Evolutionary conservation across 2,113 vertebrate genomes (phyloP).

Genomic region (Prinia subflava): DNA sequence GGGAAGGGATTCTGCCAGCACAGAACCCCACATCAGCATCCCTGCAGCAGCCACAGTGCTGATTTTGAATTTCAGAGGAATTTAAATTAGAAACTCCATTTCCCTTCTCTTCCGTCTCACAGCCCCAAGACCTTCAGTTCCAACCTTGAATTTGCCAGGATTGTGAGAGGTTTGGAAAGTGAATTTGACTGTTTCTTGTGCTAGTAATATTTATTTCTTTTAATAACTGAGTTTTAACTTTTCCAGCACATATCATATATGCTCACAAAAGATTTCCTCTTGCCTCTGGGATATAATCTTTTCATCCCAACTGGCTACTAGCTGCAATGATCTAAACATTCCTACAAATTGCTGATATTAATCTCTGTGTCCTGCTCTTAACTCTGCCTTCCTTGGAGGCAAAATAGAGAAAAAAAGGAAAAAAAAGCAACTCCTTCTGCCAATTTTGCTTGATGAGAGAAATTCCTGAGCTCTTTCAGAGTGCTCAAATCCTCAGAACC

Average conservation of each 20-base stretch:
- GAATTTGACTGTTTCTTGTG: background rate
- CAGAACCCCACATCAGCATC: background rate
- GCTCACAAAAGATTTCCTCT: background rate
- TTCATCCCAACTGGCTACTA: constrained; percentile 33
- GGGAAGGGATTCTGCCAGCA: background rate
- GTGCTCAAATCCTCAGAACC: background rate
- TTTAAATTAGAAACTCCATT: background rate
- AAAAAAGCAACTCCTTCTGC: background rate
- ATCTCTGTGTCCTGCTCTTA: constrained; percentile 35
- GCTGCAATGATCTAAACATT: constrained; percentile 21
- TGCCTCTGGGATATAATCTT: constrained; percentile 37
- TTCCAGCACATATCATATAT: background rate
- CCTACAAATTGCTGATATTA: constrained; percentile 36
- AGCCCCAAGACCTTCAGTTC: background rate
- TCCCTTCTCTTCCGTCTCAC: background rate
- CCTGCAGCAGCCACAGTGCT: background rate
- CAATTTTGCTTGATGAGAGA: background rate
- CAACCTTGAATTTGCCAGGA: background rate
- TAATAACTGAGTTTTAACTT: constrained; percentile 39
- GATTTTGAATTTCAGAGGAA: background rate
- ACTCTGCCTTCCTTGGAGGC: constrained; percentile 9
- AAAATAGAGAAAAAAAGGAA: background rate
- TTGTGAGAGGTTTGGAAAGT: background rate
- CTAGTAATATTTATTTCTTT: constrained; percentile 39
- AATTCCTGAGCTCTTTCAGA: background rate